Percentiles rank a stretch among this genome's conserved stretches.
phyloP scores from a whole-genome alignment of 2,797 vertebrate species.

The Pangasius sanitwongsei region DNA sequence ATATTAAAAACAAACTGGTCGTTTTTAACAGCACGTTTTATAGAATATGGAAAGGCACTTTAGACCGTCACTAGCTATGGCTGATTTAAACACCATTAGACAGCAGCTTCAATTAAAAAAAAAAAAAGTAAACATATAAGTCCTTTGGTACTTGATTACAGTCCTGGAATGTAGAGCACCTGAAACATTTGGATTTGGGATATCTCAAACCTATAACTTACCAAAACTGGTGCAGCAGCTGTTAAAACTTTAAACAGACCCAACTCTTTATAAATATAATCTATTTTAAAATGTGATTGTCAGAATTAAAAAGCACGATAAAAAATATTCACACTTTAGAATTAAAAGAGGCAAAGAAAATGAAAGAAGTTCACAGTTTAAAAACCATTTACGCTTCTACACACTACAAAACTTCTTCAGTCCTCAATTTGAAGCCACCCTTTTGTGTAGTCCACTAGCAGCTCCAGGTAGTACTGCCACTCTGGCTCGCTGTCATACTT shows the following conservation, averaged over 20 bases:
- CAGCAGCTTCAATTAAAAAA: not conserved
- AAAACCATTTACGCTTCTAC: not conserved
- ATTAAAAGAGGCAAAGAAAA: not conserved
- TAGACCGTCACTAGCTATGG: not conserved
- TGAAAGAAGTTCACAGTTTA: constrained; percentile 29
- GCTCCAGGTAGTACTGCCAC: constrained; percentile 85
- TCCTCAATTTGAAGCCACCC: constrained; percentile 83
- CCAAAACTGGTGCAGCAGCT: constrained; percentile 22
- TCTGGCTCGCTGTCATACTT: constrained; percentile 84
- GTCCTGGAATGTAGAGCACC: not conserved
- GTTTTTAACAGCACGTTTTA: not conserved
- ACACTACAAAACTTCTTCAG: constrained; percentile 49
- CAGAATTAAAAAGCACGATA: not conserved
- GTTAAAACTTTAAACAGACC: constrained; percentile 5
- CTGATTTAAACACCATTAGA: not conserved
- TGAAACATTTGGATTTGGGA: not conserved
- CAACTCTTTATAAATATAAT: not conserved
- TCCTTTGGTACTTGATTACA: not conserved
- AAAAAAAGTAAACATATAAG: constrained; percentile 28
- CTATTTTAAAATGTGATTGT: not conserved
- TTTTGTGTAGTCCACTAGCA: constrained; percentile 83
- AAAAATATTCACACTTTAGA: not conserved
- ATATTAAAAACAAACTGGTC: not conserved
- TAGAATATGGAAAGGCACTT: constrained; percentile 25
- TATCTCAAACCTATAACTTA: not conserved